Conservation (phyloP, 1,140 invertebrate genomes). For the Thalassaphorura encarpata region DNA sequence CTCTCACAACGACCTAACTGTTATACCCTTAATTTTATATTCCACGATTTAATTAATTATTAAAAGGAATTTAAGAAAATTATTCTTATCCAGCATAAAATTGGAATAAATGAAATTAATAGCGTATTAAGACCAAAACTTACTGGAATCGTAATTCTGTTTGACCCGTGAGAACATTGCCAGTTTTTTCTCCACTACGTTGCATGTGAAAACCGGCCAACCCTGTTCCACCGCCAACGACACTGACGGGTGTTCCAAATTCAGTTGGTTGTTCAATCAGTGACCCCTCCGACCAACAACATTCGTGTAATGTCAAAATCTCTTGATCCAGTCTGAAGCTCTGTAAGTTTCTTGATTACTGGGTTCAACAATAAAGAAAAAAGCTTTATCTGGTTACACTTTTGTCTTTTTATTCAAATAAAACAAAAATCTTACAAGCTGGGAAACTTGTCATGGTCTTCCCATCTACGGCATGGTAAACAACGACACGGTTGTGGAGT, state of each 20-base stretch:
- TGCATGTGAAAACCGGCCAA: conserved; percentile 13
- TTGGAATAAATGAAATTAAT: too few relatives aligned
- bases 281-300: conserved; percentile 25
- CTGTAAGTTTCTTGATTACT: conserved; percentile 23
- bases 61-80: too few relatives aligned
- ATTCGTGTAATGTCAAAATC: conserved; percentile 25
- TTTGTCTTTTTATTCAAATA: too few relatives aligned
- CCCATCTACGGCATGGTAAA: conserved; percentile 29
- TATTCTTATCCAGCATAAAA: too few relatives aligned
- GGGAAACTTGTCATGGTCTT: conserved; percentile 3
- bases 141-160: conserved; percentile 19
- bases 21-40: too few relatives aligned
- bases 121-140: too few relatives aligned
- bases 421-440: conserved; percentile 1
- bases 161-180: conserved; percentile 14
- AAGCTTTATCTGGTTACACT: too few relatives aligned
- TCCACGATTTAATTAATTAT: too few relatives aligned
- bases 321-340: conserved; percentile 19
- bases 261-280: conserved; percentile 23
- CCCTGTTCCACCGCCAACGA: conserved; percentile 15
- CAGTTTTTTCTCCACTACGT: conserved; percentile 15
- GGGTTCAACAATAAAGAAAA: too few relatives aligned
- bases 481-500: conserved; percentile 24
- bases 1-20: neutral
- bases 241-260: conserved; percentile 27